These are phyloP conservation scores for Drosophila emarginata DNA, from an alignment of 2,888 invertebrate species.

Conservation along the genomic window DNA sequence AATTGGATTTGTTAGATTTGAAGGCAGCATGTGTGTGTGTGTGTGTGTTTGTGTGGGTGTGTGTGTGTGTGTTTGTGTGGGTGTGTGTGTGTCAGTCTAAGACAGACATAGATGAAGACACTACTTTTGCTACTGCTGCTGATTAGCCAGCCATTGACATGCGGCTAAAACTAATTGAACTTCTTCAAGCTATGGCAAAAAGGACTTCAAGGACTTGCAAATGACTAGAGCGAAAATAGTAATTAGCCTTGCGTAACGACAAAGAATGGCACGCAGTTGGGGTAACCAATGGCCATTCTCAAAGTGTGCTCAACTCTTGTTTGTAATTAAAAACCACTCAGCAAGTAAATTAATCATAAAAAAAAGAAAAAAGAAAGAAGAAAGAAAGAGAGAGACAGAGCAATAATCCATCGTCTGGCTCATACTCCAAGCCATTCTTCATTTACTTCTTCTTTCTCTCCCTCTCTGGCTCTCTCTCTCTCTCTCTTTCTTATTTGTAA, in stretches of 20 bases:
- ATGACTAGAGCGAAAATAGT: conserved; percentile 77
- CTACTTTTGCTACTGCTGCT: conserved; percentile 2
- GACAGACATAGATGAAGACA: conserved; percentile 42
- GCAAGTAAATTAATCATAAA: conserved; percentile 77
- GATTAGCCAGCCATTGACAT: conserved; percentile 61
- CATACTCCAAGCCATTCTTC: conserved; percentile 7
- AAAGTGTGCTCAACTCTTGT: conserved; percentile 61
- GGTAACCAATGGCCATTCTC: conserved; percentile 36
- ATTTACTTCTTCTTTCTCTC: conserved; percentile 7
- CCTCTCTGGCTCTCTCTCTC: conserved; percentile 16
- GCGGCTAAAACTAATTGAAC: conserved; percentile 75
- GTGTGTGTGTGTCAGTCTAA: conserved; percentile 64
- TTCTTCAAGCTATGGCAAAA: conserved; percentile 31
- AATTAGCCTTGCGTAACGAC: conserved; percentile 77
- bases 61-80: too few relatives aligned
- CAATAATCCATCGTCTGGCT: conserved; percentile 10
- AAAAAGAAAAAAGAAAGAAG: conserved; percentile 30
- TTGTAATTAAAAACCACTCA: conserved; percentile 77
- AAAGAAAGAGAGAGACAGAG: neutral
- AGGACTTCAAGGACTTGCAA: conserved; percentile 73
- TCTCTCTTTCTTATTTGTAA: conserved; percentile 10
- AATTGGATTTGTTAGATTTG: conserved; percentile 67
- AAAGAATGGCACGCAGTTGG: neutral
- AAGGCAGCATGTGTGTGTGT: conserved; percentile 16
- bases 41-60: conserved; percentile 43